Conservation (phyloP, 1,140 invertebrate species). For the Drosophila triauraria region DNA sequence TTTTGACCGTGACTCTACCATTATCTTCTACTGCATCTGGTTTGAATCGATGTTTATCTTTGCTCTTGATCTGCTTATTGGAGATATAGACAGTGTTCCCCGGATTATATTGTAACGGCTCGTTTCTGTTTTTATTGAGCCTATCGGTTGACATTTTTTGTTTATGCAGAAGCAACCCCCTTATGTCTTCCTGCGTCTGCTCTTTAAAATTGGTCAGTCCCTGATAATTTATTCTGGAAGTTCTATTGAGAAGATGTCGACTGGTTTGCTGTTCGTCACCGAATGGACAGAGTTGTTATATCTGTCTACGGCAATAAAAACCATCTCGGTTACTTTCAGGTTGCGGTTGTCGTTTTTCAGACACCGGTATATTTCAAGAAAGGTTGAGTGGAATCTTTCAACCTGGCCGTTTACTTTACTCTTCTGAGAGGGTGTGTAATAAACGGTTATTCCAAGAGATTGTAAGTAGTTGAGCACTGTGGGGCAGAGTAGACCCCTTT, state of each 20-base stretch:
- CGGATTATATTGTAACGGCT: background rate
- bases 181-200: constrained; percentile 1
- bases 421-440: constrained; percentile 10
- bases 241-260: constrained; percentile 2
- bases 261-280: background rate
- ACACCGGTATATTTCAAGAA: constrained; percentile 14
- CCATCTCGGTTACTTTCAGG: background rate
- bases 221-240: background rate
- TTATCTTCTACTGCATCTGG: background rate
- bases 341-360: background rate
- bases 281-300: constrained; percentile 21
- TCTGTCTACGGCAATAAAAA: constrained; percentile 3
- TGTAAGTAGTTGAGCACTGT: constrained; percentile 8
- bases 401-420: constrained; percentile 8
- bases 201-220: background rate
- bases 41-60: constrained; percentile 1
- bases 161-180: background rate
- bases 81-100: background rate
- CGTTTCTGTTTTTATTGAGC: background rate
- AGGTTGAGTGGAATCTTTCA: constrained; percentile 15
- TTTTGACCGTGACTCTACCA: no score
- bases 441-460: background rate
- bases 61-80: background rate
- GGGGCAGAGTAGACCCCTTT: constrained; percentile 9
- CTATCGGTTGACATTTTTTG: background rate